Conservation (phyloP, 2,797 vertebrate genomes). For the Phalloptychus januarius region DNA sequence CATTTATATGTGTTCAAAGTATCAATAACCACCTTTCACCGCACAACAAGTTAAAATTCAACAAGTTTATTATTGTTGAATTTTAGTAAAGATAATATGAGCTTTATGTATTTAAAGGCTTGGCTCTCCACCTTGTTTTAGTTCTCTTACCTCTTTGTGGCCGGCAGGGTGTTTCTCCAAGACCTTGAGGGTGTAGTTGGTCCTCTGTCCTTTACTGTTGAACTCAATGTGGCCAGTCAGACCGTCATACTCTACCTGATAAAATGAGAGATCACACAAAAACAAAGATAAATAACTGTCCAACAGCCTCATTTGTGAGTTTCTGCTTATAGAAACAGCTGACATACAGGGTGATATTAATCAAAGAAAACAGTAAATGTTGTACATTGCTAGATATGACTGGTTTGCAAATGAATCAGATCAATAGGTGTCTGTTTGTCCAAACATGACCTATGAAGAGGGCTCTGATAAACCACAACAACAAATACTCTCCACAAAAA, state of each 20-base stretch:
- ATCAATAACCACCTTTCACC: not conserved
- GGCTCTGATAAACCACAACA: not conserved
- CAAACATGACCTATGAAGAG: not conserved
- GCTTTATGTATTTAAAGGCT: not conserved
- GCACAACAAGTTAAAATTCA: slow-evolving; percentile 1
- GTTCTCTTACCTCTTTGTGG: slow-evolving; percentile 86
- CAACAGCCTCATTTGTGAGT: not conserved
- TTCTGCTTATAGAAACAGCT: not conserved
- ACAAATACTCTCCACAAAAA: too few relatives aligned
- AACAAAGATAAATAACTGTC: not conserved
- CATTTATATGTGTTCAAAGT: not conserved
- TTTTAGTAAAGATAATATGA: not conserved
- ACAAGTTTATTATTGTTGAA: too few relatives aligned
- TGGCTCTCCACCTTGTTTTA: slow-evolving; percentile 7
- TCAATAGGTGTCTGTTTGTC: not conserved
- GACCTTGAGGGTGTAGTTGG: slow-evolving; percentile 90
- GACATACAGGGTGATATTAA: not conserved
- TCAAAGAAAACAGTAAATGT: not conserved
- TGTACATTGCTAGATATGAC: not conserved
- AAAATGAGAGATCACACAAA: not conserved
- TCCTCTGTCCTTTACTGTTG: slow-evolving; percentile 94
- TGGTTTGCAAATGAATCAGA: not conserved
- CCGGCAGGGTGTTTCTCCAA: slow-evolving; percentile 87
- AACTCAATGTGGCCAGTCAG: slow-evolving; percentile 91
- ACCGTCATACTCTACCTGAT: slow-evolving; percentile 90